Evolutionary conservation across 1,140 invertebrate genomes (phyloP), one percentile per base, ranked within the genome.

Genomic region (Patella vulgata): DNA sequence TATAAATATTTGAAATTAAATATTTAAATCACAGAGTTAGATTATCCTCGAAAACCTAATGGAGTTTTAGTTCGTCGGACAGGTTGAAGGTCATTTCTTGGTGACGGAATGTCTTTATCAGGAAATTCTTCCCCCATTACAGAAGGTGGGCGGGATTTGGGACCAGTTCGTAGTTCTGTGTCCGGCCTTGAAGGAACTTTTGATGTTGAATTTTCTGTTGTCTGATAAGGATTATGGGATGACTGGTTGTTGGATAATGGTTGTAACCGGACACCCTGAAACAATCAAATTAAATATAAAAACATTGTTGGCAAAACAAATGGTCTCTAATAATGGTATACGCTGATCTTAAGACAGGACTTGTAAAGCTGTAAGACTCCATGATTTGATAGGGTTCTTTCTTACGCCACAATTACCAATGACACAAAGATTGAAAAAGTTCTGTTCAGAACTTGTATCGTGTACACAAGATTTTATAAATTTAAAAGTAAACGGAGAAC

Each of bases 1-100:
- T n/a, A n/a, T n/a, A n/a, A n/a, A n/a, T n/a, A n/a, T n/a, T n/a
- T n/a, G n/a, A n/a, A n/a, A n/a, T n/a, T n/a, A n/a, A n/a, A n/a
- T n/a, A n/a, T n/a, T n/a, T n/a, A n/a, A n/a, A n/a, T n/a, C n/a
- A n/a, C n/a, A n/a, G n/a, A n/a, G n/a, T n/a, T n/a, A n/a, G n/a
- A n/a, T n/a, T n/a, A n/a, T n/a, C n/a, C n/a, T n/a, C n/a, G n/a
- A n/a, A 36, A 36, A 36, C 14, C 33, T 36, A 36, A 8, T 5
- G 33, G 33, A 8, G 33, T 36, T 36, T 36, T 36, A 36, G 33
- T 36, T 36, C 33, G 33, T 8, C 33, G 33, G 21, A 69, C 60
- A 28, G 70, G 63, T 48, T 65, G 60, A 11, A 72, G 66, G 23
- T 72, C 70, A 17, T 66, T 59, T 25, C 66, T 53, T 3, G 70